Evolutionary conservation across 2,888 invertebrate species (phyloP).

Genomic region (Philhelius pedissequus): DNA sequence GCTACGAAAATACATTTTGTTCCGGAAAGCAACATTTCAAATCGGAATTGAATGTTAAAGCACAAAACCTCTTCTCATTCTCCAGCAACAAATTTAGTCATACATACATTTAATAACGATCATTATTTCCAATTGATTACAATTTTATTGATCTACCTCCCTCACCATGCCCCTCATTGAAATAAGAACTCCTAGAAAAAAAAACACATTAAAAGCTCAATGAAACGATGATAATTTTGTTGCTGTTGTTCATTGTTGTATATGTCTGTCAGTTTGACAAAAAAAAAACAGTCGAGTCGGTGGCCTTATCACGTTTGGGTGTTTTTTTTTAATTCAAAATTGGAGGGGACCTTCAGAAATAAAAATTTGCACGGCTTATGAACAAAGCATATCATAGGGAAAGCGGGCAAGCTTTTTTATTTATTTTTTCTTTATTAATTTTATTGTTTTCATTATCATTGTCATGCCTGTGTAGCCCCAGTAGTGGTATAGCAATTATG

Average conservation of each 20-base stretch:
- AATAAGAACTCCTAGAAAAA: slow-evolving; percentile 37
- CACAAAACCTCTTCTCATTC: slow-evolving; percentile 2
- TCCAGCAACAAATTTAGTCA: background rate
- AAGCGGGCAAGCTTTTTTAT: slow-evolving; percentile 50
- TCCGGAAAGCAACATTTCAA: slow-evolving; percentile 45
- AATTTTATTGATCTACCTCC: slow-evolving; percentile 1
- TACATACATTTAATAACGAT: background rate
- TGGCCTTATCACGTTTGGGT: slow-evolving; percentile 67
- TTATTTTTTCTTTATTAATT: slow-evolving; percentile 19
- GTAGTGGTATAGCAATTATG: background rate
- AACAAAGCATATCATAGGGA: slow-evolving; percentile 46
- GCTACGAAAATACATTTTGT: slow-evolving; percentile 12
- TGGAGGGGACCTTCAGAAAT: slow-evolving; percentile 55
- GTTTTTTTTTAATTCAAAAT: slow-evolving; percentile 31
- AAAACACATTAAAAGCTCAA: slow-evolving; percentile 31
- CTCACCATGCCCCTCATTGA: slow-evolving; percentile 1
- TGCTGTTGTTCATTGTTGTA: slow-evolving; percentile 40
- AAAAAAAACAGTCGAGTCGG: slow-evolving; percentile 30
- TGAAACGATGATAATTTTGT: slow-evolving; percentile 34
- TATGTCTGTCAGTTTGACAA: slow-evolving; percentile 61
- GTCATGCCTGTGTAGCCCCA: slow-evolving; percentile 10
- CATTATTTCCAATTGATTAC: background rate
- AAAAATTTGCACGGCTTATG: slow-evolving; percentile 46
- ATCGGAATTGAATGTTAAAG: slow-evolving; percentile 32
- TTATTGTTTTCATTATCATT: slow-evolving; percentile 58